A percentile compares a stretch with the other conserved stretches of the same genome.
These are phyloP conservation scores for Drusus annulatus DNA, from an alignment of 1,140 invertebrate genomes.

Conservation along the genomic window DNA sequence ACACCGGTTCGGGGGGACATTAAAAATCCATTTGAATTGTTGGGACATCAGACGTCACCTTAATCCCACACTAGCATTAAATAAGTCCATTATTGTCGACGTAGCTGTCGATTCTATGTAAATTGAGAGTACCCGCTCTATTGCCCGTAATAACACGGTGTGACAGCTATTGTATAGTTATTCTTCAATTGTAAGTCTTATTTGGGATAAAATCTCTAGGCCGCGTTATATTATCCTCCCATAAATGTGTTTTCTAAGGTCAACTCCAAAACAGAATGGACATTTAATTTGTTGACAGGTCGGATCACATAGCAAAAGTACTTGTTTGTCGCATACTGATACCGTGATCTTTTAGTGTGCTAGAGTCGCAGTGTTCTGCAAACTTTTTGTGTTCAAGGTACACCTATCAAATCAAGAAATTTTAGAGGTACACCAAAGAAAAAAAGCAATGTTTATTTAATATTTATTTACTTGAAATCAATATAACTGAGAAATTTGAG, in stretches of 20 bases:
- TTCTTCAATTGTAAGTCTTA: background rate
- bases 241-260: background rate
- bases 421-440: too few species aligned
- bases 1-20: background rate
- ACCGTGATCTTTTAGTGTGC: too few species aligned
- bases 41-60: background rate
- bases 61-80: background rate
- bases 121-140: background rate
- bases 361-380: too few species aligned
- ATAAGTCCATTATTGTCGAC: background rate
- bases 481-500: too few species aligned
- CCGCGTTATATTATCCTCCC: background rate
- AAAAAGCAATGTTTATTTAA: too few species aligned
- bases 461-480: too few species aligned
- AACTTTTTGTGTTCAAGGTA: too few species aligned
- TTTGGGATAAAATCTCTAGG: constrained; percentile 1
- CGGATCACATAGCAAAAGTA: too few species aligned
- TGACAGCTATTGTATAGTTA: background rate
- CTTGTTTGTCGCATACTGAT: too few species aligned
- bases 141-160: constrained; percentile 9
- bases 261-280: background rate
- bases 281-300: too few species aligned
- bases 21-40: constrained; percentile 36
- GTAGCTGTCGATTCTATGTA: background rate
- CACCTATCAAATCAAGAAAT: too few species aligned